Base-by-base conservation (phyloP, 2,888 invertebrate species). In the Drosophila eohydei region DNA sequence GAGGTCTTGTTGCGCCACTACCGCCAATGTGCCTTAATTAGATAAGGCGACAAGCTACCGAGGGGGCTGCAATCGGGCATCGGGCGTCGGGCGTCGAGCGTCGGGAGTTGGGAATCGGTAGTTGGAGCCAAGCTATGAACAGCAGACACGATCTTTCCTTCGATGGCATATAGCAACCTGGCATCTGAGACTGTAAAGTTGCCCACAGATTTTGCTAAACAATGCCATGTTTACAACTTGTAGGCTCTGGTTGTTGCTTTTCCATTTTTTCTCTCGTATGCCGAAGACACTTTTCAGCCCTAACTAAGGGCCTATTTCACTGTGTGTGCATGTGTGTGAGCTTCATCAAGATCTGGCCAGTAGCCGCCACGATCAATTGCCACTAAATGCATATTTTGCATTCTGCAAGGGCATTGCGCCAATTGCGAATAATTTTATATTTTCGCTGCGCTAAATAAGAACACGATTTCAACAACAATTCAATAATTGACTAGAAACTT, bases 191-290 rank as follows among this genome's bases (percentile, higher is more conserved):
- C 67, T 36, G 55, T 32, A 30, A 36, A 14, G 36, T 40, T 51
- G 59, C 50, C 68, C 46, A 51, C 51, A 58, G 55, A 26, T 41
- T 44, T 58, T 44, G 56, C 70, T 69, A 74, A 86, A 84, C 84
- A 84, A 84, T 89, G 81, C 84, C 83, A 90, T 91, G 91, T 91
- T 91, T 91, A 91, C 91, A 91, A 86, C 83, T 89, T 91, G 90
- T 91, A 85, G 73, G 73, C 74, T 78, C 83, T 86, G 78, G 69
- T 48, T n/a, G 40, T 28, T 54, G 41, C 38, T 16, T 21, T 12
- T 57, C 34, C 28, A 26, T n/a, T 43, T 43, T 50, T 48, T 41
- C 21, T 40, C 30, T 50, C 32, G 38, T 65, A 30, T 62, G 5
- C 41, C 28, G 40, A 34, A 52, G 52, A 36, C 41, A 50, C 46